phyloP scores from a whole-genome alignment of 2,113 vertebrate genomes.

The Paracanthobrama guichenoti region DNA sequence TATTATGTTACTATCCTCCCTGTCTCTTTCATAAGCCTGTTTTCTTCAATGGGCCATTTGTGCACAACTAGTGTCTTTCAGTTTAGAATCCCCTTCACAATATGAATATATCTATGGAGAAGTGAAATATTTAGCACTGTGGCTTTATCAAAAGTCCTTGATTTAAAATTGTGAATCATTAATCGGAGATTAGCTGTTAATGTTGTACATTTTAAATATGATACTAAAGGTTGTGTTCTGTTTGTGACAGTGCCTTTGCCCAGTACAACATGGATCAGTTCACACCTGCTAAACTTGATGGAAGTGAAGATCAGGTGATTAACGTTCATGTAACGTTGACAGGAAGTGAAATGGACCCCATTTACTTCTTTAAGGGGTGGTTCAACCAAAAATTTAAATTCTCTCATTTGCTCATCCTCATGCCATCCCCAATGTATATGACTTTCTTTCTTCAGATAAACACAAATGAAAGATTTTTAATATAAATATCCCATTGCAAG shows the following conservation, averaged over 20 bases:
- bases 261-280: constrained; percentile 99
- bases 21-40: background rate
- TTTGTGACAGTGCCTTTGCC: constrained; percentile 86
- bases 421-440: too few relatives aligned
- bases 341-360: too few relatives aligned
- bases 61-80: background rate
- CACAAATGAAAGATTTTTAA: too few relatives aligned
- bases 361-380: too few relatives aligned
- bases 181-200: background rate
- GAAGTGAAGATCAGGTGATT: constrained; percentile 80
- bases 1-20: background rate
- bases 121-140: background rate
- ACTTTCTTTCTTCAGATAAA: too few relatives aligned
- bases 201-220: background rate
- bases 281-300: constrained; percentile 88
- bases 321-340: background rate
- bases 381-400: too few relatives aligned
- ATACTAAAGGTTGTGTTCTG: constrained; percentile 24
- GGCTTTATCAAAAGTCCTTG: background rate
- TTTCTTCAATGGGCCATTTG: background rate
- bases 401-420: too few relatives aligned
- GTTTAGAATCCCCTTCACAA: background rate
- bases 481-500: too few relatives aligned
- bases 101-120: background rate
- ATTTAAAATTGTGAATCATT: background rate